These are phyloP conservation scores for Pterostichus madidus DNA, from an alignment of 2,888 invertebrate species.

Conservation along the genomic window DNA sequence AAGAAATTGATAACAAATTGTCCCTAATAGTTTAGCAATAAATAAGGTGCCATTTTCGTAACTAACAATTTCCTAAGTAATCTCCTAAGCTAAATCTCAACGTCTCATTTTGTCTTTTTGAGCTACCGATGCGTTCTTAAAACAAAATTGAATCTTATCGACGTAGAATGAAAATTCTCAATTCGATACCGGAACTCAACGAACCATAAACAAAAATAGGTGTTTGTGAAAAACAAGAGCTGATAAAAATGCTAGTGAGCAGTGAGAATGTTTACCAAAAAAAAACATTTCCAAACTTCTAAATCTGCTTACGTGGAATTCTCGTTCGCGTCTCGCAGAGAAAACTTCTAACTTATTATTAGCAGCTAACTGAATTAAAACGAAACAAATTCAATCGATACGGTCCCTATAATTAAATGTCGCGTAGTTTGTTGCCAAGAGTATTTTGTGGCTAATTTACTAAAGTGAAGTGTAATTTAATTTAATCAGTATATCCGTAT, in stretches of 20 bases:
- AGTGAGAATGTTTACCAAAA: slow-evolving; percentile 51
- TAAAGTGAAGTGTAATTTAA: slow-evolving; percentile 14
- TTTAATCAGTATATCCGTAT: not conserved
- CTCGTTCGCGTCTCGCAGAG: not conserved
- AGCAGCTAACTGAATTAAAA: slow-evolving; percentile 41
- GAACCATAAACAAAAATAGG: slow-evolving; percentile 65
- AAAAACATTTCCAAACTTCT: slow-evolving; percentile 3
- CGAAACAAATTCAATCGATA: slow-evolving; percentile 41
- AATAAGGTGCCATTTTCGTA: slow-evolving; percentile 35
- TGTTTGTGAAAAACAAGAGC: slow-evolving; percentile 59
- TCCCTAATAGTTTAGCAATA: slow-evolving; percentile 2
- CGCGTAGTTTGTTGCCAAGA: slow-evolving; percentile 22
- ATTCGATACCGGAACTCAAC: slow-evolving; percentile 54
- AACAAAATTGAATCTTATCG: slow-evolving; percentile 59
- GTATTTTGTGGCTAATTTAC: slow-evolving; percentile 10
- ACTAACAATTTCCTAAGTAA: slow-evolving; percentile 28
- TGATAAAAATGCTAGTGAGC: slow-evolving; percentile 56
- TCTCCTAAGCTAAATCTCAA: not conserved
- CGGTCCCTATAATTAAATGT: slow-evolving; percentile 28
- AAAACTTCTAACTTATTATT: slow-evolving; percentile 40
- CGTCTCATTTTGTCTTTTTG: slow-evolving; percentile 39
- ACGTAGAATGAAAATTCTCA: slow-evolving; percentile 61
- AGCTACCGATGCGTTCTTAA: slow-evolving; percentile 52
- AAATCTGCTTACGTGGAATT: slow-evolving; percentile 37
- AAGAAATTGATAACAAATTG: slow-evolving; percentile 40